phyloP scores from a whole-genome alignment of 2,888 invertebrate genomes.

The Limnephilus lunatus region DNA sequence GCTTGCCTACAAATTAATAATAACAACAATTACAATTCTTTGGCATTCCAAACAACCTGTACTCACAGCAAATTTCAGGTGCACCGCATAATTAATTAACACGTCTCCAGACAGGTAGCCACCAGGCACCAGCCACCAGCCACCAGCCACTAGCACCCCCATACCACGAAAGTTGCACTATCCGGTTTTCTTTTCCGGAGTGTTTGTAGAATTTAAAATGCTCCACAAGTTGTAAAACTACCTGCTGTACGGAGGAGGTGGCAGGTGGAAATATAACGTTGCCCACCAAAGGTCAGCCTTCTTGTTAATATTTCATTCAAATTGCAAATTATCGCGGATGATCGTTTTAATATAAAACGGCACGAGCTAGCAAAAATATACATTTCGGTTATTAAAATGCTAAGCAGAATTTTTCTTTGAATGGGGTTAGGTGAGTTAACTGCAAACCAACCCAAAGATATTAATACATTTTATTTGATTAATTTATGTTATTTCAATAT shows the following conservation, averaged over 20 bases:
- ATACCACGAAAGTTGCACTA: background rate
- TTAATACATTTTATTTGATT: no score
- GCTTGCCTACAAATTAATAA: background rate
- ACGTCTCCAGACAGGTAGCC: background rate
- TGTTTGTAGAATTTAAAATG: background rate
- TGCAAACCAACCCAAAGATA: background rate
- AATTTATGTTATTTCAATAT: no score
- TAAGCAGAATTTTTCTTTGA: background rate
- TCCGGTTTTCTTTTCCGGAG: background rate
- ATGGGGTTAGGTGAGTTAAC: background rate
- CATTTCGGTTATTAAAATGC: background rate
- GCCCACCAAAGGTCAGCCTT: background rate
- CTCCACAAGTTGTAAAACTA: background rate
- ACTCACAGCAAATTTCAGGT: background rate
- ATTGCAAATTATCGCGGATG: background rate
- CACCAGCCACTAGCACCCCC: background rate
- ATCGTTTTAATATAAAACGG: background rate
- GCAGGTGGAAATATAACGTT: constrained; percentile 8
- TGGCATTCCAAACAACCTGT: background rate
- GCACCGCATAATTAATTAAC: background rate
- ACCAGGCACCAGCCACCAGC: no score
- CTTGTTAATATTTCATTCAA: background rate
- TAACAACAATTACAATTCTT: background rate
- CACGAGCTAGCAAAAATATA: background rate
- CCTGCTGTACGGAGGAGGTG: background rate